These are phyloP conservation scores for Eristalis intricaria DNA, from an alignment of 2,888 invertebrate genomes.

Conservation along the genomic window DNA sequence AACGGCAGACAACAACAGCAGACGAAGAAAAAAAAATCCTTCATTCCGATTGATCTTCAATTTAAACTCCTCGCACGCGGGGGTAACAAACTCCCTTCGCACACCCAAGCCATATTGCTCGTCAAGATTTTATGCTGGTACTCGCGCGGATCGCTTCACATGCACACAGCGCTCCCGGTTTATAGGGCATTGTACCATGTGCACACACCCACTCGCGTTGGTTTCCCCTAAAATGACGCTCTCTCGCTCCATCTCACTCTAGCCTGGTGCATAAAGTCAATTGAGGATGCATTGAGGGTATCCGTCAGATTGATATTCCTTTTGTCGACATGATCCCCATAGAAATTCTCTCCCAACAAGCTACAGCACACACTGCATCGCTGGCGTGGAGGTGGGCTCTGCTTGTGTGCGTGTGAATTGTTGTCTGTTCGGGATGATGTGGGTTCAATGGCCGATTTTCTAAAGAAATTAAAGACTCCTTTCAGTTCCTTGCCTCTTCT, in stretches of 20 bases:
- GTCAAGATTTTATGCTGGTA: conserved; percentile 56
- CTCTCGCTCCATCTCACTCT: background rate
- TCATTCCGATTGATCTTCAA: conserved; percentile 49
- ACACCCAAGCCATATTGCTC: conserved; percentile 50
- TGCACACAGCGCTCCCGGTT: background rate
- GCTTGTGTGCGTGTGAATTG: conserved; percentile 14
- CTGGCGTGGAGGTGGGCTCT: background rate
- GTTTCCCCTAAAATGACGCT: background rate
- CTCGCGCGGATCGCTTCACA: conserved; percentile 18
- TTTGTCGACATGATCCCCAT: conserved; percentile 51
- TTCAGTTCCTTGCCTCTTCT: conserved; percentile 48
- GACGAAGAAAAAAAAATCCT: conserved; percentile 29
- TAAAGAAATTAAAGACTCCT: conserved; percentile 69
- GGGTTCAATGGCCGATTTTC: conserved; percentile 70
- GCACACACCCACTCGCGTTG: conserved; percentile 19
- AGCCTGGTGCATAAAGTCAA: conserved; percentile 44
- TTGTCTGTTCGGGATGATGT: conserved; percentile 38
- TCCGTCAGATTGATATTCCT: conserved; percentile 65
- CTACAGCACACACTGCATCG: background rate
- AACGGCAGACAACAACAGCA: too few species aligned
- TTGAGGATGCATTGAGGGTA: conserved; percentile 58
- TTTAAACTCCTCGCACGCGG: conserved; percentile 48
- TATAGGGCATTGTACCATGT: conserved; percentile 20
- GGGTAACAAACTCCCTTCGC: conserved; percentile 62
- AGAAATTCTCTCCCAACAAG: conserved; percentile 46